Evolutionary conservation across 2,888 invertebrate genomes (phyloP), one percentile per base, ranked within the genome.

Genomic region (Dyspetes luteomarginatus): DNA sequence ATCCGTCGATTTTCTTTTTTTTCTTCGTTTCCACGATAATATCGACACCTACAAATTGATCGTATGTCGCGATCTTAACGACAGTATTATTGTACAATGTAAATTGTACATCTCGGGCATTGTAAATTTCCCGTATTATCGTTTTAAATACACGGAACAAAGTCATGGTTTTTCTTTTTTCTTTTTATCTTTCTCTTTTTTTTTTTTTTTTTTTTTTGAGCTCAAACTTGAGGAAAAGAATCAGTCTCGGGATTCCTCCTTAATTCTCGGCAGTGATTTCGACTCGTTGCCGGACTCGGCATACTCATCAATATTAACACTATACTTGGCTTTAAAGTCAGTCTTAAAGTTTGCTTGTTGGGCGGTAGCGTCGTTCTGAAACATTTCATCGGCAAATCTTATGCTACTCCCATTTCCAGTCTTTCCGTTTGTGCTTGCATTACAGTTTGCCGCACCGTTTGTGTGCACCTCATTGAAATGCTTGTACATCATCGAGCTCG

Each of bases 291-390:
- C 85, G 75, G 67, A 85, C 75, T 89, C 88, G 24, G 85, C 81
- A 78, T 88, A 89, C 22, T 89, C 88, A 60, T 88, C 89, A 79
- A 87, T 79, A 82, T 88, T 88, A 87, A 86, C 83, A 78, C 86
- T 90, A 88, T 86, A 88, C 87, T 91, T 91, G 89, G 90, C 89
- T 88, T 91, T 90, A 83, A 90, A 90, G 84, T 91, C 91, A 91
- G 91, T 91, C 91, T 91, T 91, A 86, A 90, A 89, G 86, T 90
- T 91, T 88, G 82, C 83, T 86, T 87, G 88, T 73, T 88, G 89
- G 87, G 86, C 76, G 77, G 88, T 87, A 88, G 89, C 84, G 82
- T 90, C 89, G 81, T 89, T 86, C 62, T 87, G 88, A 81, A 89
- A 90, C 84, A 88, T 86, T 72, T 90, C 88, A 78, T 87, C 86